Base-by-base conservation (phyloP, 2,888 invertebrate species). In the Spisula solida region DNA sequence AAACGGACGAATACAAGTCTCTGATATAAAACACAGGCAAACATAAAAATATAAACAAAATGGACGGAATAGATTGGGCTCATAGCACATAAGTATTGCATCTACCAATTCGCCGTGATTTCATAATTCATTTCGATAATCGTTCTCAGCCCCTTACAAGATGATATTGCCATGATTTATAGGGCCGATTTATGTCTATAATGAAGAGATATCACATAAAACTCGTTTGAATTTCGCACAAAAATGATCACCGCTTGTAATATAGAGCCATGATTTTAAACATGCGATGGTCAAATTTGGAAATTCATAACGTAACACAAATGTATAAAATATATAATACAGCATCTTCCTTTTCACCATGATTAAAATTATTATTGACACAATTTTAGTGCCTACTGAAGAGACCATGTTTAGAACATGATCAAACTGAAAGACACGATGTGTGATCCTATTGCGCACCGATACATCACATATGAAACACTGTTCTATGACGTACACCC, bases 31-130 rank as follows among this genome's bases (percentile, higher is more conserved):
- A 34, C 80, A 80, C n/a, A 41, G 25, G 48, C 51, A 29, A 41
- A 81, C n/a, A 48, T 48, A 25, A 48, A 75, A 34, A 31, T 34
- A 88, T 79, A 86, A 83, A 79, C 78, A 86, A 29, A 31, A 90
- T 90, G 88, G 87, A 93, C 94, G 94, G 94, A 93, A 90, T 88
- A 86, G 88, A 93, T 93, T 91, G 92, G 90, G 93, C 80, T 55
- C 20, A 29, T 29, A 48, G 51, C 48, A 81, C 55, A 47, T 25
- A n/a, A n/a, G n/a, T n/a, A 85, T 79, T 75, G 34, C 86, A 81
- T 86, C 89, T 81, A 86, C 89, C 86, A 88, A 82, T 86, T 86
- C 86, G 81, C 89, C 89, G 31, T 84, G 86, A 86, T 86, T 89
- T 86, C 82, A 75, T 31, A 31, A 34, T 31, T 14, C 75, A 70